Base-by-base conservation (phyloP, 2,888 invertebrate species). In the Athalia circularis region DNA sequence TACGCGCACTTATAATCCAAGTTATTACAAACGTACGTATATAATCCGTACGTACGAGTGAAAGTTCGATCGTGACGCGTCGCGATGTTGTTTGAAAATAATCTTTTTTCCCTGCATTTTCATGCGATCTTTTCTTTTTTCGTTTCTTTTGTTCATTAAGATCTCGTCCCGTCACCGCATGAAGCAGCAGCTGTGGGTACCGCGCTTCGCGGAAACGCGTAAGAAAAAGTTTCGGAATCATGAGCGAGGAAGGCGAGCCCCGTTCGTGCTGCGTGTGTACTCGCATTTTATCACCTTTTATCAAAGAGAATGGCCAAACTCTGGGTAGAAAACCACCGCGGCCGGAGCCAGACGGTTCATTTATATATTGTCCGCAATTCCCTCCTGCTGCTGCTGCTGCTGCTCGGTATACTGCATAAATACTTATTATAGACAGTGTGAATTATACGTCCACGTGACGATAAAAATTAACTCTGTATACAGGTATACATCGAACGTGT, bases 1-100 rank as follows among this genome's bases (percentile, higher is more conserved):
- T 79, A 76, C 78, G 79, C 79, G 75, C 81, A 82, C 82, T 86
- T 81, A 80, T 82, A 80, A 84, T 85, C 81, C 81, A 79, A 80
- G 81, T 79, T 68, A 65, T 70, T 77, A 72, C 76, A 74, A 82
- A 64, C 78, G 52, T 43, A 29, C 9, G 78, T 65, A 64, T 57
- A 48, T 72, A 75, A n/a, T n/a, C n/a, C 29, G 29, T 29, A 29
- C 29, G 2, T 29, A 29, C 29, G 29, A 78, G 85, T 84, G 85
- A 84, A 85, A 86, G 84, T 84, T 82, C 83, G 81, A 81, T 78
- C 80, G 80, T 83, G 84, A n/a, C 47, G 78, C 8, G 72, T 45
- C 6, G 11, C 65, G 64, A 61, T 75, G 77, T 77, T 77, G 62
- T 72, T 72, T 72, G 3, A 47, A 45, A 13, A 6, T 2, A 11